Evolutionary conservation across 2,797 vertebrate genomes (phyloP).

Genomic region (Tokudaia tokunoshimensis): DNA sequence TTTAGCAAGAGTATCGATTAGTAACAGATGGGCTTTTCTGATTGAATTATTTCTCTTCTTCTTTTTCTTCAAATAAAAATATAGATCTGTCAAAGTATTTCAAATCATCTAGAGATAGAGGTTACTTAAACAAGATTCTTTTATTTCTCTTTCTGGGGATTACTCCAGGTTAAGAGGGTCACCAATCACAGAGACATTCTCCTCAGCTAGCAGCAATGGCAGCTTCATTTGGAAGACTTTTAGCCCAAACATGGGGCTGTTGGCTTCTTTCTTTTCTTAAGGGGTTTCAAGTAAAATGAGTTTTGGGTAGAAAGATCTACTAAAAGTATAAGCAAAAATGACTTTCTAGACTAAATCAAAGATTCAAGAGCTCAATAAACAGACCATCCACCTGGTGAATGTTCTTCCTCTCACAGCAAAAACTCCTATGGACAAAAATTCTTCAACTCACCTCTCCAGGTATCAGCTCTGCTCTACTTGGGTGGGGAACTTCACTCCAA

Average conservation of each 20-base stretch:
- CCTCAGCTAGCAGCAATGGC: not conserved
- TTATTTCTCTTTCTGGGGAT: constrained; percentile 66
- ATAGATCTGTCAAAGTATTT: constrained; percentile 87
- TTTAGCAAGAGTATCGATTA: constrained; percentile 85
- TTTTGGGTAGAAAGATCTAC: not conserved
- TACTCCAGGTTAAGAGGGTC: not conserved
- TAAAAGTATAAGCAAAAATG: not conserved
- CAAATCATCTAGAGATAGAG: constrained; percentile 84
- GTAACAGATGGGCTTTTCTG: constrained; percentile 88
- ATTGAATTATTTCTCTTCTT: constrained; percentile 89
- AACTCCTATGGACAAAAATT: not conserved
- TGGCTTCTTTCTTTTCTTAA: not conserved
- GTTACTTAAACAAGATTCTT: constrained; percentile 85
- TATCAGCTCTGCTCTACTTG: not conserved
- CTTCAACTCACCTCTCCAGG: not conserved
- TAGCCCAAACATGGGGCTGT: not conserved
- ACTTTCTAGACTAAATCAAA: not conserved
- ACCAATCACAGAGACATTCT: constrained; percentile 55
- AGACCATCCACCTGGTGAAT: not conserved
- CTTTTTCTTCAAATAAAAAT: constrained; percentile 85
- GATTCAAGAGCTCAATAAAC: not conserved
- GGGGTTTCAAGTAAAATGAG: not conserved
- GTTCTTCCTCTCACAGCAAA: not conserved
- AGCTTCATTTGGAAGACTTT: not conserved
- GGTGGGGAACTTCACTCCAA: not conserved